phyloP scores from a whole-genome alignment of 2,797 vertebrate species.

The Chaunax sp. region DNA sequence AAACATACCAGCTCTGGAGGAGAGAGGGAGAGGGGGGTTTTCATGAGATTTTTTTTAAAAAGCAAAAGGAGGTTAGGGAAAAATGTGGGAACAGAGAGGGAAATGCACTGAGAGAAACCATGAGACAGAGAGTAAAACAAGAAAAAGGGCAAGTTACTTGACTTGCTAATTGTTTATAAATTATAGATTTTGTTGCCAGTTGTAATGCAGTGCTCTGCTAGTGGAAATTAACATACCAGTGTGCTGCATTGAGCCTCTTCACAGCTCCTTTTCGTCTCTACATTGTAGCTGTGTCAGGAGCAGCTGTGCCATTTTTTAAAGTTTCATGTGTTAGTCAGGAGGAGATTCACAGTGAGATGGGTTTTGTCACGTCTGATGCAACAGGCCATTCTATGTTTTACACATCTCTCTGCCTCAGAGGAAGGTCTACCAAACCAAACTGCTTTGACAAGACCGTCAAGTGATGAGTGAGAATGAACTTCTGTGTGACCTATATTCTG shows the following conservation, averaged over 20 bases:
- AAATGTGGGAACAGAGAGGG: constrained; percentile 6
- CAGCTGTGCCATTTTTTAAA: constrained; percentile 30
- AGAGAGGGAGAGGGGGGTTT: constrained; percentile 4
- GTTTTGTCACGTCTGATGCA: constrained; percentile 69
- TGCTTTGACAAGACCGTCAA: constrained; percentile 28
- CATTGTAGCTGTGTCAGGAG: constrained; percentile 22
- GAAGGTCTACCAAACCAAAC: constrained; percentile 41
- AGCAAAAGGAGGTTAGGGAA: constrained; percentile 17
- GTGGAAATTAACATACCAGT: constrained; percentile 42
- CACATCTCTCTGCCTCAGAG: constrained; percentile 30
- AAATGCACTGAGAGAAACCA: constrained; percentile 4
- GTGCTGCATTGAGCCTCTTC: constrained; percentile 22
- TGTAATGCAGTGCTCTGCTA: constrained; percentile 42
- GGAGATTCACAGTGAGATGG: constrained; percentile 40
- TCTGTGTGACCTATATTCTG: constrained; percentile 20
- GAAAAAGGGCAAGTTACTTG: constrained; percentile 45
- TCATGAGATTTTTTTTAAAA: constrained; percentile 15
- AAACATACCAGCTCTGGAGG: constrained; percentile 92
- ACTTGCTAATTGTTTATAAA: constrained; percentile 72
- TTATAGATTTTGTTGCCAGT: constrained; percentile 61
- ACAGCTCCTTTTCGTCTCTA: constrained; percentile 24
- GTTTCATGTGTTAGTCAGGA: constrained; percentile 43
- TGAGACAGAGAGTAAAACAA: constrained; percentile 11
- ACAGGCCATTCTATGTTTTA: constrained; percentile 58
- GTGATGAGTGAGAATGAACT: constrained; percentile 47